phyloP scores from a whole-genome alignment of 2,797 vertebrate genomes.

The Oreochromis grahami region DNA sequence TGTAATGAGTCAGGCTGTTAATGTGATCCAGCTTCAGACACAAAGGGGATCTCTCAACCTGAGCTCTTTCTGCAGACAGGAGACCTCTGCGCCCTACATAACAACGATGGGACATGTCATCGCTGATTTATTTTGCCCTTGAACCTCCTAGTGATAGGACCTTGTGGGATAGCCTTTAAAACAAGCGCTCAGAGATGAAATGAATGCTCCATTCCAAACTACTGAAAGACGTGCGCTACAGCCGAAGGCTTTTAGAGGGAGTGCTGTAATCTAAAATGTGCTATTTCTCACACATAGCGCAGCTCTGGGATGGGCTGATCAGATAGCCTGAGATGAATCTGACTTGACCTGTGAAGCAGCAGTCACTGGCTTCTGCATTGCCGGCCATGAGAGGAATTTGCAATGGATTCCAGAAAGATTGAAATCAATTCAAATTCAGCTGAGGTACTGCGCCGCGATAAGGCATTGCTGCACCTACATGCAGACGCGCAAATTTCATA shows the following conservation, averaged over 20 bases:
- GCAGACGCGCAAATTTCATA: constrained; percentile 45
- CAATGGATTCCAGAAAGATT: constrained; percentile 51
- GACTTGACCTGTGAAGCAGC: constrained; percentile 60
- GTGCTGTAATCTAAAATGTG: constrained; percentile 63
- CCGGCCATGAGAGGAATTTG: constrained; percentile 53
- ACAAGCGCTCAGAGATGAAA: constrained; percentile 56
- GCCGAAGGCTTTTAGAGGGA: constrained; percentile 57
- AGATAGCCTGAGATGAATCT: constrained; percentile 59
- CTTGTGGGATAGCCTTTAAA: constrained; percentile 64
- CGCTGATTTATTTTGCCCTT: constrained; percentile 76
- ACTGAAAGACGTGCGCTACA: constrained; percentile 30
- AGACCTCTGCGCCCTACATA: constrained; percentile 65
- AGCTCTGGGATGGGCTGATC: constrained; percentile 46
- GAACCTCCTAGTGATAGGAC: constrained; percentile 64
- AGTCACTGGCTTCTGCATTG: constrained; percentile 36
- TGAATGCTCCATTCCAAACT: constrained; percentile 48
- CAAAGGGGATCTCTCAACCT: constrained; percentile 64
- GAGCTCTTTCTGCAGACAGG: constrained; percentile 48
- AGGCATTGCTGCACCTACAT: constrained; percentile 18
- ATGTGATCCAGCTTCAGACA: constrained; percentile 61
- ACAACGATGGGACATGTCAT: constrained; percentile 62
- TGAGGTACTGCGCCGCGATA: constrained; percentile 11
- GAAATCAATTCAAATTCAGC: constrained; percentile 57
- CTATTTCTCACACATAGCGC: constrained; percentile 50
- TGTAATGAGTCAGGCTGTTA: constrained; percentile 71